phyloP scores from a whole-genome alignment of 53 echinoderm and acorn worm genomes.

The Holothuria scabra region DNA sequence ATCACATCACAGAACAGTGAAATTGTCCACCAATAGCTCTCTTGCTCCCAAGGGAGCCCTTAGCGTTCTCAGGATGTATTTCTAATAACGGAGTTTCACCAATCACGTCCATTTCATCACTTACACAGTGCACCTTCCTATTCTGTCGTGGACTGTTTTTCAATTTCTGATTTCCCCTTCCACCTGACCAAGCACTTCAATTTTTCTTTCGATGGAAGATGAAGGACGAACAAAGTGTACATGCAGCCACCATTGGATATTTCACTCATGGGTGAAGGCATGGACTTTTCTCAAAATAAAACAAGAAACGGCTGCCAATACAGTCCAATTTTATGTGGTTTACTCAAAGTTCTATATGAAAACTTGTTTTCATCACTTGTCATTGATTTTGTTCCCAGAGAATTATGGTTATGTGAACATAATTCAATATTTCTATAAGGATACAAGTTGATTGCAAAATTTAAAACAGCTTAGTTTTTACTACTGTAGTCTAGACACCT shows the following conservation, averaged over 20 bases:
- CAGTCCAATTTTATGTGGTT: not conserved
- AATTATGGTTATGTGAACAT: too few species aligned
- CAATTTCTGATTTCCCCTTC: constrained; percentile 36
- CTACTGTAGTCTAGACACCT: too few species aligned
- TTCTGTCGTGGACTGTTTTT: constrained; percentile 33
- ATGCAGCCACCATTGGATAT: not conserved
- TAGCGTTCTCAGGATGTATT: constrained; percentile 24
- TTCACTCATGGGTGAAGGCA: constrained; percentile 43
- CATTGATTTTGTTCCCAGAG: constrained; percentile 15
- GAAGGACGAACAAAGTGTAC: constrained; percentile 28
- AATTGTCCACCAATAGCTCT: too few species aligned
- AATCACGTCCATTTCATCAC: constrained; percentile 32
- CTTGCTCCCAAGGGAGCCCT: constrained; percentile 33
- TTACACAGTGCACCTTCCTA: not conserved
- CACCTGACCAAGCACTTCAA: constrained; percentile 45
- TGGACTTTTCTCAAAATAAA: constrained; percentile 10
- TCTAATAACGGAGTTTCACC: constrained; percentile 20
- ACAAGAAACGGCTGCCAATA: constrained; percentile 35
- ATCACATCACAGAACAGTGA: too few species aligned
- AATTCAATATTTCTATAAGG: too few species aligned
- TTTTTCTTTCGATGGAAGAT: constrained; percentile 21
- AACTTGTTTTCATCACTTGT: constrained; percentile 24
- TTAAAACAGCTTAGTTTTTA: too few species aligned
- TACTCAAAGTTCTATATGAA: constrained; percentile 25
- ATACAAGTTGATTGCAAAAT: too few species aligned